phyloP scores from a whole-genome alignment of 2,113 vertebrate genomes.

The Poeciliopsis occidentalis region DNA sequence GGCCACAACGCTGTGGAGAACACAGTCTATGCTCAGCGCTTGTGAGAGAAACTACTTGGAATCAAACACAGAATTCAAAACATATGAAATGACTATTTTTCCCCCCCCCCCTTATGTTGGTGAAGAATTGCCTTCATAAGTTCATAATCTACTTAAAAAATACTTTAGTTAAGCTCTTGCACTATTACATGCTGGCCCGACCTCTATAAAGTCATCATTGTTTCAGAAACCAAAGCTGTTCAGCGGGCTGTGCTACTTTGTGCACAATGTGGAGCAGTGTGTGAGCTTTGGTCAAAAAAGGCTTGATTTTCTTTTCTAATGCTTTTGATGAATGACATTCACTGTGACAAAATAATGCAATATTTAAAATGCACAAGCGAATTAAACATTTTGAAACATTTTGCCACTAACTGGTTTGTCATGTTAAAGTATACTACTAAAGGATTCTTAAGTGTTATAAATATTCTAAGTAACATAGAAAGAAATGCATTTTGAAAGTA shows the following conservation, averaged over 20 bases:
- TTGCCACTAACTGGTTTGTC: background rate
- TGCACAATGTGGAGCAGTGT: slow-evolving; percentile 5
- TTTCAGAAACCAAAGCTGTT: slow-evolving; percentile 51
- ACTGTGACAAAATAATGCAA: background rate
- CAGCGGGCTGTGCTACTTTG: slow-evolving; percentile 15
- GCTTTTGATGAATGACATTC: background rate
- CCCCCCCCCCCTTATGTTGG: background rate
- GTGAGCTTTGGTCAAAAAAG: slow-evolving; percentile 6
- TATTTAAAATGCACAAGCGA: background rate
- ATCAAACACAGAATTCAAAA: slow-evolving; percentile 2
- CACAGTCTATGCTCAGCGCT: slow-evolving; percentile 1
- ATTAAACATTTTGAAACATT: background rate
- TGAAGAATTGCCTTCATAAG: slow-evolving; percentile 15
- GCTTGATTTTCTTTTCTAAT: background rate
- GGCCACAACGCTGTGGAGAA: slow-evolving; percentile 6
- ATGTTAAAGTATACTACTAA: background rate
- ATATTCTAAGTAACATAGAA: background rate
- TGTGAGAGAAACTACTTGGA: slow-evolving; percentile 9
- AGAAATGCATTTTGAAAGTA: background rate
- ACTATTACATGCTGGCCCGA: slow-evolving; percentile 21
- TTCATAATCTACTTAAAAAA: slow-evolving; percentile 33
- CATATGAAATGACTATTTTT: background rate
- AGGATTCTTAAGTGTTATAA: background rate
- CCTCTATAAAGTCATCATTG: slow-evolving; percentile 54
- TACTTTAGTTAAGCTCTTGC: slow-evolving; percentile 15